Evolutionary conservation across 2,888 invertebrate genomes (phyloP), one percentile per base, ranked within the genome.

Genomic region (Uropetala carovei): DNA sequence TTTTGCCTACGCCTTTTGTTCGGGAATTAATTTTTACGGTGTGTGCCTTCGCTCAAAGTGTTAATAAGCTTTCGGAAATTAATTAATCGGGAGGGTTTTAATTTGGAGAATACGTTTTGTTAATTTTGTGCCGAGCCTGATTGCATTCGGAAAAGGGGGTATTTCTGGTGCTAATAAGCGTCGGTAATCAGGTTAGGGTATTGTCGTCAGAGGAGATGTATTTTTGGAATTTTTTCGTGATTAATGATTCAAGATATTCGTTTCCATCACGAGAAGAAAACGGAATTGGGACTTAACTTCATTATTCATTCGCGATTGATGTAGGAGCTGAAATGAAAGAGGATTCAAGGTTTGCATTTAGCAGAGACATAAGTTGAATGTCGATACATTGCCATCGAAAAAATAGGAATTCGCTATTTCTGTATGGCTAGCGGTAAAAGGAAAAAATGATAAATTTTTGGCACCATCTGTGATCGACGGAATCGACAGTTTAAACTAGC

Each of bases 51-150:
- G 56, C 83, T 56, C 56, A 83, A 56, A 83, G 83, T 56, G 18
- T n/a, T 43, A 83, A n/a, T 43, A 57, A 83, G 57, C 8, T n/a
- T 83, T 83, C 57, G 83, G 57, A 43, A 83, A n/a, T 83, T 83
- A 57, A 83, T 83, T 83, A 83, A 83, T 83, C 57, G 43, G 18
- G 18, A 57, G 83, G n/a, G 43, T 16, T n/a, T 18, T 57, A 11
- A 43, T 56, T 82, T 83, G 83, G 57, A 57, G 83, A n/a, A 57
- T 4, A 30, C 7, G n/a, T 83, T 56, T 83, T 43, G 57, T 83
- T 56, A 11, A 83, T 83, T 57, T 18, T 83, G 56, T 56, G 56
- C 56, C 83, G 82, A 83, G 57, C 57, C 57, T 5, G 14, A 83
- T 83, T n/a, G 14, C 64, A 18, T 14, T 57, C 56, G n/a, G 57